A percentile compares a stretch with the other conserved stretches of the same genome.
Evolutionary conservation across 2,797 vertebrate genomes (phyloP).

Genomic region (Channallabes apus): DNA sequence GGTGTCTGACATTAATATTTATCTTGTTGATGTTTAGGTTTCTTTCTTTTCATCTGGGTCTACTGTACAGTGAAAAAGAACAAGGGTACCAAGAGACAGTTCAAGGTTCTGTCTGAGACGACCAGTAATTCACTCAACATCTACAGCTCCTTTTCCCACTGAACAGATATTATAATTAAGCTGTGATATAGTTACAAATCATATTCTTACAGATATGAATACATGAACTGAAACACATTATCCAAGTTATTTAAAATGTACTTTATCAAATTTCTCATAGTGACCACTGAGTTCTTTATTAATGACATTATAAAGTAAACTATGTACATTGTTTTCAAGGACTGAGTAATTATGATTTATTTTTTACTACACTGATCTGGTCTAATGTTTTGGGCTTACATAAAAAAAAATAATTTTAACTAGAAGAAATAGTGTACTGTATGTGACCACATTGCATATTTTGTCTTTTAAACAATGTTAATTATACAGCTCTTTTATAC

Average conservation of each 20-base stretch:
- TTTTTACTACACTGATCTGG: background rate
- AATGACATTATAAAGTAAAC: background rate
- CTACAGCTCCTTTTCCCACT: no score
- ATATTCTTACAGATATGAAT: background rate
- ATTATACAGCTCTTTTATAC: background rate
- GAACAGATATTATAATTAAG: no score
- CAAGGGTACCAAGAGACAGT: slow-evolving; percentile 18
- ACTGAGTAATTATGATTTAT: background rate
- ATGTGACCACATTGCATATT: background rate
- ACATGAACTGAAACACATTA: background rate
- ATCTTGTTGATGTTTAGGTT: slow-evolving; percentile 51
- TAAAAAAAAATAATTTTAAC: background rate
- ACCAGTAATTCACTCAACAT: background rate
- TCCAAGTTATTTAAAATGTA: background rate
- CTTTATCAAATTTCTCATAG: background rate
- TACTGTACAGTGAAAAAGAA: slow-evolving; percentile 55
- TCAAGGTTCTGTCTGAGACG: slow-evolving; percentile 7
- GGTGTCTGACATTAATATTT: background rate
- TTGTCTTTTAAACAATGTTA: background rate
- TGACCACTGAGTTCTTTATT: background rate
- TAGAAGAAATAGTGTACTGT: background rate
- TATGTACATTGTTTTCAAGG: background rate
- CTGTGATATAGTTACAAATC: no score
- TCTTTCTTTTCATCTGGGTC: slow-evolving; percentile 67
- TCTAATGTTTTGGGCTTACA: background rate